These are phyloP conservation scores for Hassar affinis DNA, from an alignment of 2,113 vertebrate species.

Conservation along the genomic window DNA sequence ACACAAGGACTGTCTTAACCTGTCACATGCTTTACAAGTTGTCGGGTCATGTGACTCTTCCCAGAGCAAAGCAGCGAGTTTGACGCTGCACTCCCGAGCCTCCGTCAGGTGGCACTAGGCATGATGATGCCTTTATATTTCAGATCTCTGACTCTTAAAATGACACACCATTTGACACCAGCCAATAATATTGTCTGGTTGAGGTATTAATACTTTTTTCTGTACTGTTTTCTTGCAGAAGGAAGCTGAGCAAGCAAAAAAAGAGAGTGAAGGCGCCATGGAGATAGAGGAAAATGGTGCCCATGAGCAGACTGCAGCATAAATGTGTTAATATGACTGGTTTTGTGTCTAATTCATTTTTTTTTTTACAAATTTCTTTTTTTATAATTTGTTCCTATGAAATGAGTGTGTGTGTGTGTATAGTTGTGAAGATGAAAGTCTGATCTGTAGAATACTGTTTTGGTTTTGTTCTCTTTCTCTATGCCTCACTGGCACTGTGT, in stretches of 20 bases:
- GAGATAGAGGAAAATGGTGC: slow-evolving; percentile 65
- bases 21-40: not conserved
- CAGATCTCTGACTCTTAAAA: not conserved
- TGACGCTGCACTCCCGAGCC: not conserved
- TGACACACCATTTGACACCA: not conserved
- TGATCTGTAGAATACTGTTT: slow-evolving; percentile 15
- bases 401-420: slow-evolving; percentile 8
- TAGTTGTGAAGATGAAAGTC: not conserved
- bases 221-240: slow-evolving; percentile 57
- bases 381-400: slow-evolving; percentile 40
- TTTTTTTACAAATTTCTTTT: not conserved
- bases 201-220: not conserved
- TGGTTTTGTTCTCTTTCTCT: slow-evolving; percentile 34
- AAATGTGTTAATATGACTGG: slow-evolving; percentile 51
- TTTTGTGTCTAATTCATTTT: slow-evolving; percentile 45
- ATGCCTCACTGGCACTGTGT: slow-evolving; percentile 56
- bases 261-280: slow-evolving; percentile 60
- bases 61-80: not conserved
- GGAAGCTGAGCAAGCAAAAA: slow-evolving; percentile 56
- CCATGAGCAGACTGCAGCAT: slow-evolving; percentile 66
- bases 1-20: not conserved
- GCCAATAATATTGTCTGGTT: not conserved
- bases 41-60: not conserved
- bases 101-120: not conserved
- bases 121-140: too few species aligned